These are phyloP conservation scores for Congeria kusceri DNA, from an alignment of 2,888 invertebrate genomes.

Conservation along the genomic window DNA sequence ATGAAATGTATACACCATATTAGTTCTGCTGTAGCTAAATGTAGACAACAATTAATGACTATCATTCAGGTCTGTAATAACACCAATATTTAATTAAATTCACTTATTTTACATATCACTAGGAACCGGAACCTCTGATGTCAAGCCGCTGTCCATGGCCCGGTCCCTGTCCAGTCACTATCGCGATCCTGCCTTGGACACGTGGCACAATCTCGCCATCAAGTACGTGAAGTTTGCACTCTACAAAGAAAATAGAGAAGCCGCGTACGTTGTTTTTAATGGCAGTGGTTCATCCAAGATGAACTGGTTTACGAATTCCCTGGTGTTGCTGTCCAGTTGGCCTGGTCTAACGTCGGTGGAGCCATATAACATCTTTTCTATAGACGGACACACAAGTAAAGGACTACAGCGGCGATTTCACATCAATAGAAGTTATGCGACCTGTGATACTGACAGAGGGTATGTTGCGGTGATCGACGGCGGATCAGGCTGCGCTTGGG, in stretches of 20 bases:
- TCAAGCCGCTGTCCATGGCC: not conserved
- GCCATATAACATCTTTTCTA: not conserved
- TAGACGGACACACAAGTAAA: not conserved
- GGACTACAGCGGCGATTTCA: not conserved
- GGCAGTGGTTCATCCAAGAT: not conserved
- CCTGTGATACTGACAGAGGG: not conserved
- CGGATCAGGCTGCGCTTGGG: not conserved
- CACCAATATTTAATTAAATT: too few species aligned
- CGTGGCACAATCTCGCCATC: not conserved
- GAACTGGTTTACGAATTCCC: not conserved
- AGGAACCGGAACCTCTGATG: not conserved
- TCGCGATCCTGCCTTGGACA: not conserved
- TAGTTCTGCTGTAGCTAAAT: too few species aligned
- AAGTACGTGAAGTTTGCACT: slow-evolving; percentile 6
- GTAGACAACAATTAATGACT: too few species aligned
- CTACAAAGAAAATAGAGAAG: not conserved
- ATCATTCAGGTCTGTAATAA: too few species aligned
- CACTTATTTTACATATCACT: too few species aligned
- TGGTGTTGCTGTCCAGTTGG: not conserved
- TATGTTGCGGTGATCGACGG: not conserved
- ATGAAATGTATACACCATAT: too few species aligned
- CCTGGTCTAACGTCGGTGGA: not conserved
- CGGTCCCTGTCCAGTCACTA: not conserved
- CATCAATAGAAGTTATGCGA: not conserved
- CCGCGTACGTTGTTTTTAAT: slow-evolving; percentile 1